Conservation (phyloP, 2,797 vertebrate genomes). For the Nyctalus aviator region DNA sequence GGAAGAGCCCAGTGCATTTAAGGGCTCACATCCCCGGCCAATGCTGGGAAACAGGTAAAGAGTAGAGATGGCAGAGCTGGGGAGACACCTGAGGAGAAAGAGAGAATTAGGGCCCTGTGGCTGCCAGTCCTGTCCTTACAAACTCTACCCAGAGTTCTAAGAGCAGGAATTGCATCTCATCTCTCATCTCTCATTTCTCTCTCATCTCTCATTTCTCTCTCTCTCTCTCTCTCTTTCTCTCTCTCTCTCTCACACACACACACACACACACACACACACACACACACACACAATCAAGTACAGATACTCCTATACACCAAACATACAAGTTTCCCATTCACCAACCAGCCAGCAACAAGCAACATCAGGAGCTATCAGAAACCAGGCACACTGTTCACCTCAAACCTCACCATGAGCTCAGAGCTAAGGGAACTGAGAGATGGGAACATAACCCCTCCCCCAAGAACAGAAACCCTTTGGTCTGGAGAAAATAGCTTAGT, state of each 20-base stretch:
- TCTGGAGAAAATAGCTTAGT: background rate
- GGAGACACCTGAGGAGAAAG: background rate
- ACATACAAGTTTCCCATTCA: background rate
- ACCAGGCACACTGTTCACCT: conserved; percentile 20
- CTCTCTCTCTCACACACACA: too few relatives aligned
- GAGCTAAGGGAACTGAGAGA: conserved; percentile 18
- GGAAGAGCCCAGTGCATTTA: background rate
- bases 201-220: background rate
- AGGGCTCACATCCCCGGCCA: background rate
- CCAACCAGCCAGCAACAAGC: conserved; percentile 6
- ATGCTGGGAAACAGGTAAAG: conserved; percentile 3
- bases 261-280: background rate
- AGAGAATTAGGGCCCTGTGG: background rate
- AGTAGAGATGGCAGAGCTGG: background rate
- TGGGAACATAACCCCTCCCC: background rate
- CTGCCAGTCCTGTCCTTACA: background rate
- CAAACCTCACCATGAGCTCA: conserved; percentile 43
- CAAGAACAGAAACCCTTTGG: background rate
- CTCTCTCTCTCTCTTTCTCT: too few relatives aligned
- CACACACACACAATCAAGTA: background rate
- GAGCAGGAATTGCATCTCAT: background rate
- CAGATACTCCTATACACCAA: background rate
- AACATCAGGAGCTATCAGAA: conserved; percentile 34
- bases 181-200: background rate
- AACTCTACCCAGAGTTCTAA: conserved; percentile 43